These are phyloP conservation scores for Pleuronectes platessa DNA, from an alignment of 2,113 vertebrate genomes.

Conservation along the genomic window DNA sequence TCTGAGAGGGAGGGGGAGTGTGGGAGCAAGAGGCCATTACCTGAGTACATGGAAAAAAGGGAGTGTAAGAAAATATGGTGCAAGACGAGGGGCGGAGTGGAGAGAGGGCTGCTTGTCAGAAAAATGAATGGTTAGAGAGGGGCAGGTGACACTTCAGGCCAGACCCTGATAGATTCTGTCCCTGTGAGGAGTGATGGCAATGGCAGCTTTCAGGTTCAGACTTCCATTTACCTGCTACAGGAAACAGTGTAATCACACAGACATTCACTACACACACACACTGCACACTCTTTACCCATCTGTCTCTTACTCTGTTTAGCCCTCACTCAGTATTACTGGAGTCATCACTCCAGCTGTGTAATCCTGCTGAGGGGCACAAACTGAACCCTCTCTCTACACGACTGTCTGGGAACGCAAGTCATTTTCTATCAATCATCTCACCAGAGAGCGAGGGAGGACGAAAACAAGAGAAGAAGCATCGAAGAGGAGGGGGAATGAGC, in stretches of 20 bases:
- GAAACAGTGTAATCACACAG: constrained; percentile 45
- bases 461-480: neutral
- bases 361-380: constrained; percentile 72
- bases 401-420: constrained; percentile 59
- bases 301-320: constrained; percentile 55
- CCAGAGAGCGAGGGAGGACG: constrained; percentile 6
- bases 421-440: constrained; percentile 65
- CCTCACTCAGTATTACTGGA: constrained; percentile 64
- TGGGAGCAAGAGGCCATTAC: neutral
- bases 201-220: constrained; percentile 53
- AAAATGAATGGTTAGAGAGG: constrained; percentile 55
- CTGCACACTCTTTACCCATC: constrained; percentile 42
- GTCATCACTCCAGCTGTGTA: constrained; percentile 70
- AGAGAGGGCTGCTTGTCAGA: constrained; percentile 46
- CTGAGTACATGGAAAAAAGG: constrained; percentile 13
- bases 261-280: neutral
- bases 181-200: constrained; percentile 55
- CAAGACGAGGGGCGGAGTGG: constrained; percentile 3
- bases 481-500: constrained; percentile 8
- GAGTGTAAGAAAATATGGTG: constrained; percentile 24
- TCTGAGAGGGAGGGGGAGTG: neutral
- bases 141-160: constrained; percentile 57
- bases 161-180: constrained; percentile 69
- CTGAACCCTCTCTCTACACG: constrained; percentile 67
- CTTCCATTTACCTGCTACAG: constrained; percentile 45